phyloP scores from a whole-genome alignment of 2,888 invertebrate species.

The Venusia cambrica region DNA sequence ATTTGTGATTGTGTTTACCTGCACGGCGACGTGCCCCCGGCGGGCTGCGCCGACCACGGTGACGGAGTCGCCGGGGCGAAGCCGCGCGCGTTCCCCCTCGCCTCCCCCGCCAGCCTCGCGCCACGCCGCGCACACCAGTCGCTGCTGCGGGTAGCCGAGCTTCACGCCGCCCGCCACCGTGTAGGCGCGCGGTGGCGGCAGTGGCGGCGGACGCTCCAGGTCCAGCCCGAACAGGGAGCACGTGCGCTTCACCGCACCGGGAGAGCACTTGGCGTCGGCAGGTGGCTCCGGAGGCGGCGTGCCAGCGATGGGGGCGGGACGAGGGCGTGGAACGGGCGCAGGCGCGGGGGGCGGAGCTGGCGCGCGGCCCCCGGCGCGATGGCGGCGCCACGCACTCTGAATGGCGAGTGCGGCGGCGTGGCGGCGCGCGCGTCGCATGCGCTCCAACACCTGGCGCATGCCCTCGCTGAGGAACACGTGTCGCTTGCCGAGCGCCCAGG shows the following conservation, averaged over 20 bases:
- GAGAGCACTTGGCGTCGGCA: constrained; percentile 91
- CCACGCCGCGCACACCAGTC: constrained; percentile 94
- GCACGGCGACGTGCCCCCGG: constrained; percentile 93
- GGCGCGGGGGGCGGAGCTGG: constrained; percentile 28
- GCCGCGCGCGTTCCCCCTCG: constrained; percentile 54
- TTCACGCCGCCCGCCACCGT: constrained; percentile 95
- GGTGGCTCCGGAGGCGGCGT: constrained; percentile 93
- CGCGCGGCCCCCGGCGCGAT: constrained; percentile 82
- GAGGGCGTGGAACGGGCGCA: constrained; percentile 82
- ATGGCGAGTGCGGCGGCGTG: constrained; percentile 15
- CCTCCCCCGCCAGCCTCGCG: constrained; percentile 74
- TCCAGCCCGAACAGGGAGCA: constrained; percentile 95
- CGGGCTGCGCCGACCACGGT: constrained; percentile 93
- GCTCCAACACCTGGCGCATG: constrained; percentile 86
- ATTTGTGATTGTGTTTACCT: too few species aligned
- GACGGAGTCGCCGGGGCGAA: constrained; percentile 91
- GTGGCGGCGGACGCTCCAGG: constrained; percentile 94
- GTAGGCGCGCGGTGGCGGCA: constrained; percentile 94
- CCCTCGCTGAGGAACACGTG: constrained; percentile 97
- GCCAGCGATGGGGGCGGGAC: constrained; percentile 94
- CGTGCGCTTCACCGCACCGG: constrained; percentile 93
- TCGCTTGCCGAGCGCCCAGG: constrained; percentile 95
- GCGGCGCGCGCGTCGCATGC: constrained; percentile 14
- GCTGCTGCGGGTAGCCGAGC: constrained; percentile 94
- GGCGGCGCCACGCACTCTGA: constrained; percentile 85